A percentile compares a stretch with the other conserved stretches of the same genome.
Evolutionary conservation across 2,888 invertebrate genomes (phyloP).

Genomic region (Lycaena phlaeas): DNA sequence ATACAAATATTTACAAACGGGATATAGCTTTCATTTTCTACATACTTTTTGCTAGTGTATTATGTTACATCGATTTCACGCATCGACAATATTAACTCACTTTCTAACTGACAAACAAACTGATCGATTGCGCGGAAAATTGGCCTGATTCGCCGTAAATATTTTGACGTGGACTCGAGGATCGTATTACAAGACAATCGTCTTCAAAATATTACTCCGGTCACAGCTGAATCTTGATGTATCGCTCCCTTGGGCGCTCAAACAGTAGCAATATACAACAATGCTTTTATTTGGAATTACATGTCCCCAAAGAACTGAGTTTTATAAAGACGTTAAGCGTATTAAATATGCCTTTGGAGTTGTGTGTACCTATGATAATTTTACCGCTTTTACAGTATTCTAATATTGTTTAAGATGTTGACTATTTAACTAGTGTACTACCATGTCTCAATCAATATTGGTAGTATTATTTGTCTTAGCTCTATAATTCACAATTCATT

Average conservation of each 20-base stretch:
- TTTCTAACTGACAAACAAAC: conserved; percentile 29
- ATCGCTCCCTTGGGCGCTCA: conserved; percentile 53
- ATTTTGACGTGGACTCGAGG: conserved; percentile 60
- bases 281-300: conserved; percentile 17
- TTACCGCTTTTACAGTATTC: too few species aligned
- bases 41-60: conserved; percentile 7
- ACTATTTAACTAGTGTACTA: too few species aligned
- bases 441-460: too few species aligned
- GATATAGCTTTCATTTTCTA: conserved; percentile 9
- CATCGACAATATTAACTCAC: conserved; percentile 41
- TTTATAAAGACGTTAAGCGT: conserved; percentile 7
- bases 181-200: conserved; percentile 66
- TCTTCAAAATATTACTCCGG: conserved; percentile 42
- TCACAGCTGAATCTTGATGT: conserved; percentile 61
- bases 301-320: background rate
- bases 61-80: conserved; percentile 43
- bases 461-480: too few species aligned
- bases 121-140: conserved; percentile 67
- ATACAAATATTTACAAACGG: conserved; percentile 2
- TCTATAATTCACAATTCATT: too few species aligned
- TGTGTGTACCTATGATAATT: too few species aligned
- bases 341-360: background rate
- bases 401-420: too few species aligned
- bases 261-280: conserved; percentile 38
- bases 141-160: conserved; percentile 56